phyloP scores from a whole-genome alignment of 2,888 invertebrate genomes.

The Nesidiocoris tenuis region DNA sequence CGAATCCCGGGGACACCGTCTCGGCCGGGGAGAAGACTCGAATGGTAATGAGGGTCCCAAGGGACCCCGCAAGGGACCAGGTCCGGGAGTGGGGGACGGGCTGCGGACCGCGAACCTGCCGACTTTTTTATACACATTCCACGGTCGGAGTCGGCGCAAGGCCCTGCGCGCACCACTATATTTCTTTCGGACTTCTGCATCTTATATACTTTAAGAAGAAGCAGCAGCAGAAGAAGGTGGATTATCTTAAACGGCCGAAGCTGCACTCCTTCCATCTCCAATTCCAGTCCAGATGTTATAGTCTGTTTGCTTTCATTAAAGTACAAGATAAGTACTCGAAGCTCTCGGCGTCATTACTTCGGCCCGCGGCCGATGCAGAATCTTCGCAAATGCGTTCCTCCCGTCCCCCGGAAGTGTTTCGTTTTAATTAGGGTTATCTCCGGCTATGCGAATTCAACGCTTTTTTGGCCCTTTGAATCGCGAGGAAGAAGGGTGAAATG shows the following conservation, averaged over 20 bases:
- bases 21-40: conserved; percentile 6
- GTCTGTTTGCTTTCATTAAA: conserved; percentile 43
- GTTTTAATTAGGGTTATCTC: neutral
- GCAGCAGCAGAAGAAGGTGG: conserved; percentile 25
- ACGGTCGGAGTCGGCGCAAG: conserved; percentile 12
- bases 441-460: neutral
- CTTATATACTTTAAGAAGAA: conserved; percentile 33
- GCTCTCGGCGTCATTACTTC: neutral
- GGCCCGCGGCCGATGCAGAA: neutral
- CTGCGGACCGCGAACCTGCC: conserved; percentile 43
- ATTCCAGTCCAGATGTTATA: conserved; percentile 23
- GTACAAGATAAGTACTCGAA: conserved; percentile 35
- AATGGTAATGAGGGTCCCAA: conserved; percentile 43
- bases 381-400: neutral
- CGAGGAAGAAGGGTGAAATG: no score
- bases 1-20: neutral
- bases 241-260: conserved; percentile 43
- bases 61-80: conserved; percentile 1
- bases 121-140: conserved; percentile 45
- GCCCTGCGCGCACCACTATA: neutral
- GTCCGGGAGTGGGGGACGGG: neutral
- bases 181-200: conserved; percentile 36
- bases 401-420: neutral
- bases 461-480: no score
- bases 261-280: conserved; percentile 8